Conservation (phyloP, 2,113 vertebrate genomes). For the Caranx ignobilis region DNA sequence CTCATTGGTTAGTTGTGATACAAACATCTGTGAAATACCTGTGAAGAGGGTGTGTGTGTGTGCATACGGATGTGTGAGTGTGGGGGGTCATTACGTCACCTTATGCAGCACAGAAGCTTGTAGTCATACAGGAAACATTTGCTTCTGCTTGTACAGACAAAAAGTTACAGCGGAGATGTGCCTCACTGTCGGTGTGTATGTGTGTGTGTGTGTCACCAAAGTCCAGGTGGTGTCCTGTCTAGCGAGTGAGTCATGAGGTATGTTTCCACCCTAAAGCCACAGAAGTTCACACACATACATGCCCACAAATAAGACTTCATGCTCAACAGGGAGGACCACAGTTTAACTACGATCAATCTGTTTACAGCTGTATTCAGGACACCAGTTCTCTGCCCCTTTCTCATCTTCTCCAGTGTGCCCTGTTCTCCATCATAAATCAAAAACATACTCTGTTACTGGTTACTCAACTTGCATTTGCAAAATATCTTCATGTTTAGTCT, state of each 20-base stretch:
- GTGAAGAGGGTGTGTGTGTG: not conserved
- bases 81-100: constrained; percentile 33
- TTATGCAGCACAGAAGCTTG: constrained; percentile 18
- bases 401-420: not conserved
- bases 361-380: constrained; percentile 22
- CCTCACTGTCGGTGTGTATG: constrained; percentile 20
- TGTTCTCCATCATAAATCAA: constrained; percentile 29
- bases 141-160: constrained; percentile 35
- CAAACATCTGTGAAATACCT: constrained; percentile 57
- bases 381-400: not conserved
- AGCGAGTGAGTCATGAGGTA: constrained; percentile 44
- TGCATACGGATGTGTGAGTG: not conserved
- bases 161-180: constrained; percentile 22
- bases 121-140: constrained; percentile 56
- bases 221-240: constrained; percentile 67
- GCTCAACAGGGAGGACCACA: not conserved
- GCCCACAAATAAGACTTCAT: constrained; percentile 12
- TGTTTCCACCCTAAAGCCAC: constrained; percentile 35
- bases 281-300: constrained; percentile 18
- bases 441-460: constrained; percentile 14
- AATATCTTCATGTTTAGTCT: constrained; percentile 52
- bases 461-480: constrained; percentile 38
- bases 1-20: constrained; percentile 40
- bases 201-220: constrained; percentile 32
- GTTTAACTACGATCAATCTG: not conserved